These are phyloP conservation scores for Psilopsiagon aymara DNA, from an alignment of 2,113 vertebrate genomes.

Conservation along the genomic window DNA sequence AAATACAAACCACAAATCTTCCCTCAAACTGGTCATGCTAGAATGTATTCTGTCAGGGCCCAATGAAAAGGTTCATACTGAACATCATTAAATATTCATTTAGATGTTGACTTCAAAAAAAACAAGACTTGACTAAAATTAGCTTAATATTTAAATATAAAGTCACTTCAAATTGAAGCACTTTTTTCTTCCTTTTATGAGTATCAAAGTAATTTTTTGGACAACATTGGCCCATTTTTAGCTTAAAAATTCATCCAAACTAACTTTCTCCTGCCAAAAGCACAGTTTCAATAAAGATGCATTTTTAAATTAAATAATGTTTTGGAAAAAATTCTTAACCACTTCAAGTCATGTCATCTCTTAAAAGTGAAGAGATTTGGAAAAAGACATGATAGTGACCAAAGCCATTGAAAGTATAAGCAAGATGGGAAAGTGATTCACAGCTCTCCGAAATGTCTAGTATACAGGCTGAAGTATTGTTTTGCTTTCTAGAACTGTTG, in stretches of 20 bases:
- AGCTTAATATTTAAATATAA: slow-evolving; percentile 36
- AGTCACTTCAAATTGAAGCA: slow-evolving; percentile 1
- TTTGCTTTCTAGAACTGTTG: background rate
- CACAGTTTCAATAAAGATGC: background rate
- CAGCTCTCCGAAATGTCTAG: background rate
- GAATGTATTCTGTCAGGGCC: background rate
- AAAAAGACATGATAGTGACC: background rate
- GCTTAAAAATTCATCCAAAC: background rate
- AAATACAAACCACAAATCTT: background rate
- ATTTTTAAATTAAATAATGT: background rate
- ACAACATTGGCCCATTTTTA: background rate
- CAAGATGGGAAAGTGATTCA: background rate
- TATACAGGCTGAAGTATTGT: background rate
- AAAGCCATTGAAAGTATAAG: background rate
- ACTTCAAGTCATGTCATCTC: background rate
- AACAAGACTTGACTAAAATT: background rate
- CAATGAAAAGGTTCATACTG: background rate
- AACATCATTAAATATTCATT: slow-evolving; percentile 42
- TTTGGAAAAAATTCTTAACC: background rate
- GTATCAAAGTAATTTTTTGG: slow-evolving; percentile 3
- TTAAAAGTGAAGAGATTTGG: background rate
- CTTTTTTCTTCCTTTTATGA: background rate
- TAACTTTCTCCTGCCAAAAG: background rate
- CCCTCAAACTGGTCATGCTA: background rate
- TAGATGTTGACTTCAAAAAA: background rate